Base-by-base conservation (phyloP, 2,797 vertebrate genomes). In the Atherinosoma microstoma region DNA sequence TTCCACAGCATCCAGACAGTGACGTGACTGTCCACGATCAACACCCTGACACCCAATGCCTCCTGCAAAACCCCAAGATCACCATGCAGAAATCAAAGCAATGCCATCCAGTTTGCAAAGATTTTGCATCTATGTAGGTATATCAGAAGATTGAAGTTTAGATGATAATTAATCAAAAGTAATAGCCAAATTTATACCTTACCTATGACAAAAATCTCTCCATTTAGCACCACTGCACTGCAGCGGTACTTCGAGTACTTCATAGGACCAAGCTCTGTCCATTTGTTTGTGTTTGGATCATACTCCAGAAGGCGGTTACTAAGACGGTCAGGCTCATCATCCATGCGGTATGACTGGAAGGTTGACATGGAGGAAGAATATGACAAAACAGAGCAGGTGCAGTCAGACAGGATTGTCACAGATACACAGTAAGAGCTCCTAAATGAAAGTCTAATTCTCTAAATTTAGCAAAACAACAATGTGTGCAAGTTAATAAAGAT, bases 301-400 rank as follows among this genome's bases (percentile, higher is more conserved):
- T 98, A 99, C 81, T 94, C 94, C 87, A 99, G 93, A 32, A 93
- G 93, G 73, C 94, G 95, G 94, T 97, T 97, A 91, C 96, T 99
- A 88, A 99, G 95, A 83, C 96, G 95, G 87, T 99, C 97, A 0
- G 96, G 98, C 88, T 99, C 98, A 80, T 99, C 98, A 77, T 99
- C 96, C 73, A 95, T 94, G 77, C 95, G 94, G 92, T 96, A 96
- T 66, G 91, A 92, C 95, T 96, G 85, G 63, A 82, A n/a, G 67
- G 73, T 66, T 2, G 24, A 32, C 64, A 29, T 69, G 60, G 68
- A 61, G 12, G 49, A 67, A 66, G 32, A 42, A 67, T n/a, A 12
- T 84, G 87, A 92, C 49, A 67, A 73, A 82, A 49, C 81, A 84
- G 71, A 89, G 68, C 84, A 91, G 90, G 84, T 91, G 84, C 75